These are phyloP conservation scores for Sarcophaga rosellei DNA, from an alignment of 2,888 invertebrate genomes.

Conservation along the genomic window DNA sequence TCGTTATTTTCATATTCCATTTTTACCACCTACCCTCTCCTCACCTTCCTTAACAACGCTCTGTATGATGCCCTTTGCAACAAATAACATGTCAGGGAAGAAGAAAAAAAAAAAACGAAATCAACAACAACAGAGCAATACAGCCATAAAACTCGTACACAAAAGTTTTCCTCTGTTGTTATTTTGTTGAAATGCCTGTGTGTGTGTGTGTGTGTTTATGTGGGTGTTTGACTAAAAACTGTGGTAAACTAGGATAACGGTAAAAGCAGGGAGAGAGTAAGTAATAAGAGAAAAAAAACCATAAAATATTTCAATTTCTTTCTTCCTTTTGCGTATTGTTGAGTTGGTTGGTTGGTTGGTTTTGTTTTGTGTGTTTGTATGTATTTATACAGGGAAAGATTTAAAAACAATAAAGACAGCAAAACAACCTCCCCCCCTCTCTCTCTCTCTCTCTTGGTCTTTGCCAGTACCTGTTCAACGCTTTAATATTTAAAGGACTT, in stretches of 20 bases:
- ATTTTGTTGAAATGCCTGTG: not conserved
- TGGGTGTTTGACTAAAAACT: conserved; percentile 8
- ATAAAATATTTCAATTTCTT: not conserved
- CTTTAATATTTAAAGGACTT: not conserved
- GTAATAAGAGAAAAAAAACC: not conserved
- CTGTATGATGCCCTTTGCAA: not conserved
- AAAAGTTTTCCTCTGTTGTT: conserved; percentile 4
- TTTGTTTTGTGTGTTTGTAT: not conserved
- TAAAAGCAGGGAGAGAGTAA: not conserved
- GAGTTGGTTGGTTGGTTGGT: too few species aligned
- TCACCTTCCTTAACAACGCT: not conserved
- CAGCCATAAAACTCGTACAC: not conserved
- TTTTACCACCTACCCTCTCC: not conserved
- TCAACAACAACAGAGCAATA: not conserved
- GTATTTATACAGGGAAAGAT: not conserved
- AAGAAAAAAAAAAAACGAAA: not conserved
- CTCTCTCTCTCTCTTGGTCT: too few species aligned
- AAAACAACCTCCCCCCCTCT: too few species aligned
- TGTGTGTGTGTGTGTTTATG: not conserved
- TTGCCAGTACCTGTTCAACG: not conserved
- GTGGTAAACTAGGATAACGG: conserved; percentile 38
- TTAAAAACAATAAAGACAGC: too few species aligned
- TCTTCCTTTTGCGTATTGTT: too few species aligned
- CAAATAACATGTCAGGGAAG: not conserved
- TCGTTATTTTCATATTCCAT: conserved; percentile 15